phyloP scores from a whole-genome alignment of 2,113 vertebrate species.

The Prionailurus viverrinus region DNA sequence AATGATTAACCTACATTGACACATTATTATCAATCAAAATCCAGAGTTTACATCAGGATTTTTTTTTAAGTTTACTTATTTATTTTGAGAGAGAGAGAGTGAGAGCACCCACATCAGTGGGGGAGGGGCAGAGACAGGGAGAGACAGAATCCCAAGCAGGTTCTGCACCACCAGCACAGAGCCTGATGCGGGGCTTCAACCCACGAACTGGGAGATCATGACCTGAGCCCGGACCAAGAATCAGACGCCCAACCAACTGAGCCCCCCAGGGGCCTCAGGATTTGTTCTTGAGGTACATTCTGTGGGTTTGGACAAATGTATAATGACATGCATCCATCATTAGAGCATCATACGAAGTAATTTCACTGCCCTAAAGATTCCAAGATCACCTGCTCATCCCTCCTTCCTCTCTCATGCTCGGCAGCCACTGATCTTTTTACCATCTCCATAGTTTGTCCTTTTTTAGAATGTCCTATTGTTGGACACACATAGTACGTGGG shows the following conservation, averaged over 20 bases:
- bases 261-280: too few species aligned
- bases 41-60: neutral
- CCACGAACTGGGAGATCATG: too few species aligned
- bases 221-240: too few species aligned
- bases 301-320: neutral
- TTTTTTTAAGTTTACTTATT: too few species aligned
- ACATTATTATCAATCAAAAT: neutral
- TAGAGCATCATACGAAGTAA: neutral
- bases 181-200: too few species aligned
- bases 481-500: neutral
- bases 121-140: too few species aligned
- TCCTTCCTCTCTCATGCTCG: neutral
- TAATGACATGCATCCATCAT: neutral
- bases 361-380: neutral
- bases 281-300: neutral
- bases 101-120: too few species aligned
- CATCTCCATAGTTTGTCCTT: neutral
- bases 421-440: neutral
- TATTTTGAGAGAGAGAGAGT: too few species aligned
- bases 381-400: neutral
- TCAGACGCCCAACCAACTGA: too few species aligned
- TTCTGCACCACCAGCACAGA: too few species aligned
- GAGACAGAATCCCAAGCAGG: too few species aligned
- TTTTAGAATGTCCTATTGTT: neutral
- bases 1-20: neutral